Evolutionary conservation across 2,113 vertebrate species (phyloP), one percentile per base, ranked within the genome.

Genomic region (Myodes glareolus): DNA sequence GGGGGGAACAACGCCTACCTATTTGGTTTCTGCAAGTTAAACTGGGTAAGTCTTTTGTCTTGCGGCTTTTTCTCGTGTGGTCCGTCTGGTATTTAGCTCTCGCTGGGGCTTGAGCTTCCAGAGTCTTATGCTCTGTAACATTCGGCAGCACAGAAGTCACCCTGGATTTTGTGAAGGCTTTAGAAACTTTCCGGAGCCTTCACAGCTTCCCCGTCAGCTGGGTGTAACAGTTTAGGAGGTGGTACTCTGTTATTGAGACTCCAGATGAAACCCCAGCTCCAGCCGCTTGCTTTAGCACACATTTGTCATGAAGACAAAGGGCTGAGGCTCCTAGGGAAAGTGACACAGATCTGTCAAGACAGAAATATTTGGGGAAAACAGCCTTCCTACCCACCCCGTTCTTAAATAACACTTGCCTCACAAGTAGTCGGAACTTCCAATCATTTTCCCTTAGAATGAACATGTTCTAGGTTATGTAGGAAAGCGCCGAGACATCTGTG

Each of bases 221-320:
- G 72, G 52, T n/a, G 25, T 52, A 80, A 90, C 82, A 47, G 94
- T 90, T 93, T 76, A 39, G 87, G 61, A 90, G 90, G 91, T 87
- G 36, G 16, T 36, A 17, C 21, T 4, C 9, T 61, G 5, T 42
- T 47, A 14, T 5, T 14, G 36, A 2, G 50, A 19, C 87, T 95
- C 61, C 92, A 29, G 90, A 87, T 50, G 47, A 42, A 7, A 94
- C 68, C 12, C 17, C 0, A 0, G 61, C 25, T 31, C 3, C 25
- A 27, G 55, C 0, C 0, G 21, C 50, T 89, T 93, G 88, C 95
- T 82, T 68, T 31, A 94, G 75, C 72, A 94, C 45, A 89, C 31
- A 7, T 45, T 95, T 58, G 90, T 94, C 80, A 12, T 93, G 29
- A 85, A 90, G 95, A 97, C 92, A 88, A 97, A 97, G 70, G 33